These are phyloP conservation scores for Falco biarmicus DNA, from an alignment of 2,797 vertebrate genomes.

Conservation along the genomic window DNA sequence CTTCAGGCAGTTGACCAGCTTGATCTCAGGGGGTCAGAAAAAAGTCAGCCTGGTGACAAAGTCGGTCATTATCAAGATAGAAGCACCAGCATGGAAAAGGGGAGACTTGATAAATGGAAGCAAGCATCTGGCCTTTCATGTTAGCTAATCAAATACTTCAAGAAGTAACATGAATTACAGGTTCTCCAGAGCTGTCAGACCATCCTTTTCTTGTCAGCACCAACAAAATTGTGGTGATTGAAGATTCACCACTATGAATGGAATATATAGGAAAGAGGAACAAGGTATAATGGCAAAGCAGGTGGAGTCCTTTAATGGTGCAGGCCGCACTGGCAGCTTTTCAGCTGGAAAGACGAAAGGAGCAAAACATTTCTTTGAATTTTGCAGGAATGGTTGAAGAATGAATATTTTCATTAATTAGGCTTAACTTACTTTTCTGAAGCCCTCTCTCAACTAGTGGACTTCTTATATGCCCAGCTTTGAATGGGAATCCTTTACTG, in stretches of 20 bases:
- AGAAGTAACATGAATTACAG: not conserved
- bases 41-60: not conserved
- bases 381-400: constrained; percentile 8
- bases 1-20: not conserved
- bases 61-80: not conserved
- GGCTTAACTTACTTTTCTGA: not conserved
- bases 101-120: not conserved
- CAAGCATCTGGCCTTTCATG: not conserved
- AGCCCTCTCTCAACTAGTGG: not conserved
- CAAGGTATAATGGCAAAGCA: not conserved
- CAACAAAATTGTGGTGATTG: not conserved
- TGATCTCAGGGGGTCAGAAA: not conserved
- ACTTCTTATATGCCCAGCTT: not conserved
- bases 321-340: not conserved
- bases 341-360: not conserved
- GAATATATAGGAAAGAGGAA: not conserved
- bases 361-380: not conserved
- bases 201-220: not conserved
- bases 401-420: not conserved
- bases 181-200: not conserved
- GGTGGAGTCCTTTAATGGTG: not conserved
- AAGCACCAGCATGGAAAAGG: not conserved
- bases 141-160: not conserved
- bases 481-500: not conserved
- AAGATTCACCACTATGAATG: not conserved